Percentiles rank a stretch among this genome's conserved stretches.
Conservation (phyloP, 2,797 vertebrate species). For the Hypotaenidia philippensis region DNA sequence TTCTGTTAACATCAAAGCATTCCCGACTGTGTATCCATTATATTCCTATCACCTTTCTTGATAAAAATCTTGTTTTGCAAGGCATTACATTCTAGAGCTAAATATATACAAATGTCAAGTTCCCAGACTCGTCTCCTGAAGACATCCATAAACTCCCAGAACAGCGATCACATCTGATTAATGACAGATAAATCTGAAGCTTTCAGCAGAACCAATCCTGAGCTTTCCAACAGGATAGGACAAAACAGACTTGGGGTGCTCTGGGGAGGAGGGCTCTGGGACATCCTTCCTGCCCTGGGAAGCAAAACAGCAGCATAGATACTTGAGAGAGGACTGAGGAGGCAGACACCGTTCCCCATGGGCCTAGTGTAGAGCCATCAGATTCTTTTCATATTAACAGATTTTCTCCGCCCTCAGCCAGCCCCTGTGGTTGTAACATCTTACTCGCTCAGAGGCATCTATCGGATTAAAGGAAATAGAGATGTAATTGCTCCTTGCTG, state of each 20-base stretch:
- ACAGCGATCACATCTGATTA: neutral
- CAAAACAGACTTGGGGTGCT: neutral
- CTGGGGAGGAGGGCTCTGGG: neutral
- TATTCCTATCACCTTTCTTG: neutral
- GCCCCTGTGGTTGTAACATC: neutral
- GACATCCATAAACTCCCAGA: neutral
- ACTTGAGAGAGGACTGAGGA: neutral
- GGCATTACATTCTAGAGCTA: neutral
- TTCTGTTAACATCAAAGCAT: neutral
- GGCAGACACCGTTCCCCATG: neutral
- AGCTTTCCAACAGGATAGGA: neutral
- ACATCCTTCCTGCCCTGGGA: neutral
- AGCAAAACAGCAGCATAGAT: neutral
- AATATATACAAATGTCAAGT: neutral
- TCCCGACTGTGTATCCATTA: neutral
- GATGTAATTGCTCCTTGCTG: neutral
- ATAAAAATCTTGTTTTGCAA: neutral
- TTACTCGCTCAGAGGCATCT: neutral
- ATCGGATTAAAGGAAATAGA: neutral
- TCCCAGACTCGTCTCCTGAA: neutral
- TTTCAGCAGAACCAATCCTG: neutral
- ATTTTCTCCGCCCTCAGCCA: neutral
- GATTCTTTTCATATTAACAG: neutral
- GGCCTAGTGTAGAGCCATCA: neutral
- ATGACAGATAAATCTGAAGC: neutral